Conservation (phyloP, 2,113 vertebrate genomes). For the Abramis brama region DNA sequence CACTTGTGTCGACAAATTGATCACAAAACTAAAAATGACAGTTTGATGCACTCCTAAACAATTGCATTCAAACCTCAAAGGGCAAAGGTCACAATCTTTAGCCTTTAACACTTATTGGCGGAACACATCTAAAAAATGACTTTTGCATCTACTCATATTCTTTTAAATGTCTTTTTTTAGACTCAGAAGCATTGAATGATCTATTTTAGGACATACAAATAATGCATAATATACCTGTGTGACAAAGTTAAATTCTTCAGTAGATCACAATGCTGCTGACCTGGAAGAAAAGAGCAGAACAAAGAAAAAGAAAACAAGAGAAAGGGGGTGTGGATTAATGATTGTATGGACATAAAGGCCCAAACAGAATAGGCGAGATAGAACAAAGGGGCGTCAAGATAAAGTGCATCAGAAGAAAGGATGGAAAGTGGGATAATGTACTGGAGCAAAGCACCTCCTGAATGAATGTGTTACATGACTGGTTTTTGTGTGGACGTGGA, state of each 20-base stretch:
- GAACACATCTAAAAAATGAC: background rate
- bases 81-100: conserved; percentile 15
- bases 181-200: background rate
- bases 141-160: background rate
- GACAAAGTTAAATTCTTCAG: conserved; percentile 11
- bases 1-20: conserved; percentile 30
- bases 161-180: too few species aligned
- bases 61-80: background rate
- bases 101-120: conserved; percentile 13
- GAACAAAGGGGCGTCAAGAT: conserved; percentile 25
- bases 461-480: conserved; percentile 39
- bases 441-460: conserved; percentile 25
- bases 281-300: conserved; percentile 25
- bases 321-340: conserved; percentile 36
- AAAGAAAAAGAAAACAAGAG: conserved; percentile 20
- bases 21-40: conserved; percentile 24
- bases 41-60: conserved; percentile 27
- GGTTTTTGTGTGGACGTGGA: background rate
- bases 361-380: background rate
- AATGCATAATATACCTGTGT: background rate
- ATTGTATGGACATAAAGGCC: conserved; percentile 21
- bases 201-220: background rate
- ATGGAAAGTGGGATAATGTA: conserved; percentile 5
- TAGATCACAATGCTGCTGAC: conserved; percentile 5
- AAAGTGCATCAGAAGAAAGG: conserved; percentile 30